phyloP scores from a whole-genome alignment of 2,888 invertebrate species.

The Trissolcus japonicus region DNA sequence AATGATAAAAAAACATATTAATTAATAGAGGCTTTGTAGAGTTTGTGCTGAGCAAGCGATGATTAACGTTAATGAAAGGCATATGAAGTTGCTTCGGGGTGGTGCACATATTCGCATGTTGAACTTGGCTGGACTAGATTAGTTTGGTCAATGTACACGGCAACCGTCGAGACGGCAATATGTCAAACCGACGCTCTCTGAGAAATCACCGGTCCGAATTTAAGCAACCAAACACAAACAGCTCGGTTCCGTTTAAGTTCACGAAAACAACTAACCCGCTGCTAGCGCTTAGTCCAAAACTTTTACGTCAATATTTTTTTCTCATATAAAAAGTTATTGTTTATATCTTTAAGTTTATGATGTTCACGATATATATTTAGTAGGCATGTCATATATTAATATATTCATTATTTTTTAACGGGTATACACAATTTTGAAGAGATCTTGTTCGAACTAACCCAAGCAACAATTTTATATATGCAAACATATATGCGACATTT shows the following conservation, averaged over 20 bases:
- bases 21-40: neutral
- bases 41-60: slow-evolving; percentile 34
- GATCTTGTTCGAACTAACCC: too few relatives aligned
- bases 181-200: slow-evolving; percentile 60
- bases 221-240: slow-evolving; percentile 43
- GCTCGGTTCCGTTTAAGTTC: neutral
- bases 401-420: too few relatives aligned
- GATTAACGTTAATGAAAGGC: slow-evolving; percentile 70
- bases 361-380: too few relatives aligned
- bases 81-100: slow-evolving; percentile 62
- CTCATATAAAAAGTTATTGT: too few relatives aligned
- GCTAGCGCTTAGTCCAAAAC: too few relatives aligned
- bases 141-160: slow-evolving; percentile 69
- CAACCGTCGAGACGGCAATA: slow-evolving; percentile 58
- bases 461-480: too few relatives aligned
- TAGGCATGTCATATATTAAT: too few relatives aligned
- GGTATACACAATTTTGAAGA: too few relatives aligned
- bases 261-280: too few relatives aligned
- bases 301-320: too few relatives aligned
- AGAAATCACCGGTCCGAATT: slow-evolving; percentile 50
- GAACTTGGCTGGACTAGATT: slow-evolving; percentile 71
- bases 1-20: neutral
- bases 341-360: too few relatives aligned
- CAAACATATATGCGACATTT: too few relatives aligned
- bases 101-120: slow-evolving; percentile 69